Conservation (phyloP, 2,797 vertebrate species). For the Acanthis flammea region DNA sequence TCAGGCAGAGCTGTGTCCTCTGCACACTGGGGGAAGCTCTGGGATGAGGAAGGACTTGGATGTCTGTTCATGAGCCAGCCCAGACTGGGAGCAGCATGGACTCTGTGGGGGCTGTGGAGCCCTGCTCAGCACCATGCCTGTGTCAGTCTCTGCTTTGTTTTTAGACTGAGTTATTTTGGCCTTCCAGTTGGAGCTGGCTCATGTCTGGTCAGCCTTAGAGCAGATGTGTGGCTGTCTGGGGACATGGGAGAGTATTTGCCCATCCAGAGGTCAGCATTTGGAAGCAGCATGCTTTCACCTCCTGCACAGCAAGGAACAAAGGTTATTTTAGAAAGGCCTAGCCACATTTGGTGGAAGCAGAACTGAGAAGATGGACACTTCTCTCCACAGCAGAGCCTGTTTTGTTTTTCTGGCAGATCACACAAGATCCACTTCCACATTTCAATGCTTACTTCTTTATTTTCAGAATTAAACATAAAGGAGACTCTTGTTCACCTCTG, state of each 20-base stretch:
- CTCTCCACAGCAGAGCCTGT: not conserved
- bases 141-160: not conserved
- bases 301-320: not conserved
- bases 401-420: not conserved
- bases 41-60: not conserved
- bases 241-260: not conserved
- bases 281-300: not conserved
- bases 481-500: not conserved
- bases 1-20: not conserved
- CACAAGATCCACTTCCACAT: not conserved
- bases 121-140: fast-evolving
- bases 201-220: not conserved
- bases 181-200: not conserved
- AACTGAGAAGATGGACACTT: conserved; percentile 53
- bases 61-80: not conserved
- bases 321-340: conserved; percentile 9
- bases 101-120: not conserved
- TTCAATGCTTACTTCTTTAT: not conserved
- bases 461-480: not conserved
- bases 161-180: conserved; percentile 20
- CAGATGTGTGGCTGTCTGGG: conserved; percentile 8
- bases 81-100: not conserved
- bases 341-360: not conserved
- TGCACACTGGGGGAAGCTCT: not conserved
- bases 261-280: not conserved